Conservation (phyloP, 2,113 vertebrate species). For the Rousettus leschenaultii region DNA sequence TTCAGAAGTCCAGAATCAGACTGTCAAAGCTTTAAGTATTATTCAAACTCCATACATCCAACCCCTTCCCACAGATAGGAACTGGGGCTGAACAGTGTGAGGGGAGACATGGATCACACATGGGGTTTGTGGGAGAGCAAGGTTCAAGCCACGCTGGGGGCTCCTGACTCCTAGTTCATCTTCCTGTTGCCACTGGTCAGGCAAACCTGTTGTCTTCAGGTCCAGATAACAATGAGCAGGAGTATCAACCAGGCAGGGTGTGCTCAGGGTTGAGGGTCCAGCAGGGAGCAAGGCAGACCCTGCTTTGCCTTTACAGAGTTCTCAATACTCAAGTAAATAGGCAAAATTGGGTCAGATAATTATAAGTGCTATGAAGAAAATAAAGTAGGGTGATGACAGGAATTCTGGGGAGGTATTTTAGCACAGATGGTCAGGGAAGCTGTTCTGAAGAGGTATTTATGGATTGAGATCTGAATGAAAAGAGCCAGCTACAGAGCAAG, state of each 20-base stretch:
- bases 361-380: background rate
- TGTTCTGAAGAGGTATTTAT: background rate
- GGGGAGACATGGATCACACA: fast-evolving
- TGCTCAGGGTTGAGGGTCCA: too few relatives aligned
- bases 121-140: too few relatives aligned
- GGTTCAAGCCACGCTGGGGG: background rate
- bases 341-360: background rate
- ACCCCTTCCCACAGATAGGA: background rate
- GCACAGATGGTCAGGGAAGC: too few relatives aligned
- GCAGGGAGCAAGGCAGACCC: background rate
- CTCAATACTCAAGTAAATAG: fast-evolving
- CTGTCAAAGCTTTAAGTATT: background rate
- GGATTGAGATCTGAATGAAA: background rate
- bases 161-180: background rate
- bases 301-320: background rate
- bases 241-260: background rate
- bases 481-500: background rate
- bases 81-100: background rate
- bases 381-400: background rate
- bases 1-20: background rate
- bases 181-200: background rate
- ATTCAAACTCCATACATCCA: background rate
- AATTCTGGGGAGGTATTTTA: background rate
- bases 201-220: background rate
- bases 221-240: background rate